These are phyloP conservation scores for Nothoprocta perdicaria DNA, from an alignment of 2,113 vertebrate species.

Conservation along the genomic window DNA sequence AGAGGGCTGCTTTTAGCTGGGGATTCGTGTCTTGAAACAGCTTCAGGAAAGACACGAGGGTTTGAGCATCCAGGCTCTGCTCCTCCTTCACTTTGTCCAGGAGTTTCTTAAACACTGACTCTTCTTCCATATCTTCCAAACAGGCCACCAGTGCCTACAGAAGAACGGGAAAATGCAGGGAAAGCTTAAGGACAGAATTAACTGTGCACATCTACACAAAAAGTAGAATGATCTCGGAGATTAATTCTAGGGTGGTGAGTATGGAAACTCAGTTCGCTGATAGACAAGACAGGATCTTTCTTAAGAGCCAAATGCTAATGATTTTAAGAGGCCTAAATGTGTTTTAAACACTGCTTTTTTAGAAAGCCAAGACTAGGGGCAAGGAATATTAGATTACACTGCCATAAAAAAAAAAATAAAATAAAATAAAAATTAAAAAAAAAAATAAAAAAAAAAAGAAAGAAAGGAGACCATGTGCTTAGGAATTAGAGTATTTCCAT, in stretches of 20 bases:
- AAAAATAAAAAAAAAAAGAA: too few species aligned
- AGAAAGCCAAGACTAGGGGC: neutral
- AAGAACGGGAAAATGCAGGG: neutral
- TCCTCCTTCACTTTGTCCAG: conserved; percentile 60
- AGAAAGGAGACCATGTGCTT: neutral
- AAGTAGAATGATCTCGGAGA: neutral
- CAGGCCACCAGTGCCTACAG: conserved; percentile 68
- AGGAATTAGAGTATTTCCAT: neutral
- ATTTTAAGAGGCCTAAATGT: neutral
- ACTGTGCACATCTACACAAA: too few species aligned
- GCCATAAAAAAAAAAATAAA: neutral
- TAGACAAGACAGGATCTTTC: neutral
- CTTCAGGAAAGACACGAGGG: conserved; percentile 62
- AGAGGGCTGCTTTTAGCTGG: conserved; percentile 29
- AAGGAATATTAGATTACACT: neutral
- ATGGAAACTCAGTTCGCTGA: neutral
- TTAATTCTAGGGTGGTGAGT: neutral
- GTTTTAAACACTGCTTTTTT: neutral
- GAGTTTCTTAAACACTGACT: conserved; percentile 65
- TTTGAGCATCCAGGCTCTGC: conserved; percentile 41
- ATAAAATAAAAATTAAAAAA: too few species aligned
- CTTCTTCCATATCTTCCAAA: conserved; percentile 58
- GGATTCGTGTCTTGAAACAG: conserved; percentile 61
- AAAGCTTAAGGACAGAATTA: neutral
- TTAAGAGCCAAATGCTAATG: neutral